Evolutionary conservation across 2,888 invertebrate species (phyloP), one percentile per base, ranked within the genome.

Genomic region (Ametastegia equiseti): DNA sequence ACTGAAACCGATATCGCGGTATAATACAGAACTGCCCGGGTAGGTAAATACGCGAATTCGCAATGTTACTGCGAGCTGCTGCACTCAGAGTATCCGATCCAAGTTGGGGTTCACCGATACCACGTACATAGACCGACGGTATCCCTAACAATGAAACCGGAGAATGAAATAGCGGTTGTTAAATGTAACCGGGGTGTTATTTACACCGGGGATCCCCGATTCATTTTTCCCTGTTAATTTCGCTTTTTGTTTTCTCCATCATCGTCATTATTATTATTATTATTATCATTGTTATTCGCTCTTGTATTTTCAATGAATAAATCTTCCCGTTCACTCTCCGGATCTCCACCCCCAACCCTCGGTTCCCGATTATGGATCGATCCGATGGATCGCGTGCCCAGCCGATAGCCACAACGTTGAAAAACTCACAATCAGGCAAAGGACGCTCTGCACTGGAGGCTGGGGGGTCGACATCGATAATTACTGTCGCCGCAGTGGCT

Each of bases 141-240:
- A n/a, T n/a, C 11, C 39, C 39, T 67, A 67, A 67, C 67, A 67
- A 67, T 67, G 67, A 67, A 39, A 39, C 39, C 36, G 39, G 39
- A 36, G 67, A 39, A 39, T 67, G 39, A 42, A 67, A 67, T 23
- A 39, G 39, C 60, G 23, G 39, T 67, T 67, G n/a, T n/a, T n/a
- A n/a, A n/a, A n/a, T n/a, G 3, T 60, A 23, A 30, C 30, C 15
- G 67, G 39, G 39, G 23, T 5, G 42, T 39, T 39, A 67, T 67
- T 67, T 67, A 67, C 67, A 19, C 39, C 67, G 39, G 15, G n/a
- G 67, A 67, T 67, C 23, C 36, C 39, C 67, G 23, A 67, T 67
- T 67, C 67, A 39, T 19, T 67, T 67, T 67, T 42, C 39, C 39
- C 19, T 67, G 67, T 67, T 67, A 36, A 67, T 67, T 39, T 19